Conservation (phyloP, 2,113 vertebrate species). For the Butastur rufipennis region DNA sequence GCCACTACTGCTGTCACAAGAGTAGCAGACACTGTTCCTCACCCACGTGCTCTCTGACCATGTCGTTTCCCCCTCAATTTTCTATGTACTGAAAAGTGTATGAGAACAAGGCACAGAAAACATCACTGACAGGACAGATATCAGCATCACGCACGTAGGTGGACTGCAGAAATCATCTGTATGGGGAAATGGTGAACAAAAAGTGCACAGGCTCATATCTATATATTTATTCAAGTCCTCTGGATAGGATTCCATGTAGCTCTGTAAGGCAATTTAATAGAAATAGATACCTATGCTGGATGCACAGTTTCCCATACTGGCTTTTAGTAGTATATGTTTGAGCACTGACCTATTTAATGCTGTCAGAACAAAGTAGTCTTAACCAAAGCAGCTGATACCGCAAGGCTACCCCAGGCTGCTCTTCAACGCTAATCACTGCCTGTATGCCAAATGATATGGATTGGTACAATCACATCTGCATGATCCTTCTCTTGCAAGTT, state of each 20-base stretch:
- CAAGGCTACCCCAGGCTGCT: not conserved
- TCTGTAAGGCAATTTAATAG: fast-evolving
- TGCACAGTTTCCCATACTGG: not conserved
- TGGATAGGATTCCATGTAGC: fast-evolving
- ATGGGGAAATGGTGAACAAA: not conserved
- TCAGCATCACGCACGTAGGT: fast-evolving
- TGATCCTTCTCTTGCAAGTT: not conserved
- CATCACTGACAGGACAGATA: not conserved
- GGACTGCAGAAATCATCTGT: not conserved
- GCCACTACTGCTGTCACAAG: not conserved
- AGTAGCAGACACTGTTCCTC: not conserved
- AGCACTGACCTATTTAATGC: not conserved
- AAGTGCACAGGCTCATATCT: not conserved
- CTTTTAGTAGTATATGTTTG: not conserved
- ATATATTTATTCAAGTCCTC: too few relatives aligned
- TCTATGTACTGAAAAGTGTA: not conserved
- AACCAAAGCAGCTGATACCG: not conserved
- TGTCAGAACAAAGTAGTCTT: not conserved
- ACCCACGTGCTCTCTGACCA: not conserved
- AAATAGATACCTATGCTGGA: fast-evolving
- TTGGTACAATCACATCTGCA: not conserved
- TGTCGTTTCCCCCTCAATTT: not conserved
- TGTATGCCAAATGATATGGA: fast-evolving
- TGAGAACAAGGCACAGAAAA: not conserved
- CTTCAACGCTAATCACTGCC: not conserved